Conservation (phyloP, 2,888 invertebrate species). For the Ashinkailepas kermadecensis region DNA sequence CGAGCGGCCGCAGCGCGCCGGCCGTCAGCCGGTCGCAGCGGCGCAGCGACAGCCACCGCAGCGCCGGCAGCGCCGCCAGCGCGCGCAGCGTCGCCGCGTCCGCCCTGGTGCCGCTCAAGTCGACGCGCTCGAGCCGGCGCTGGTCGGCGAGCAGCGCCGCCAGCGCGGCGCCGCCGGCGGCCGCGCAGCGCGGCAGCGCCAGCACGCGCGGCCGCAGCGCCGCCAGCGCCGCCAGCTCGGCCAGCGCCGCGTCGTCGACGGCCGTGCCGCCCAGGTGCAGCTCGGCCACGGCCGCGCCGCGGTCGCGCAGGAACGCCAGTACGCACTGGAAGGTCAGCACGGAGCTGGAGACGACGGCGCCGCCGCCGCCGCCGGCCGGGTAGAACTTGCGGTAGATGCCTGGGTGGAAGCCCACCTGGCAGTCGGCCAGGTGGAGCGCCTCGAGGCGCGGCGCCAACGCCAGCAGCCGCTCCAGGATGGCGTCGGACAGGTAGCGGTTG, state of each 20-base stretch:
- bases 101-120: slow-evolving; percentile 6
- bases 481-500: slow-evolving; percentile 9
- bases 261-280: not conserved
- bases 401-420: slow-evolving; percentile 9
- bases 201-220: not conserved
- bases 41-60: slow-evolving; percentile 8
- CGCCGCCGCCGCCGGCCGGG: not conserved
- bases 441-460: not conserved
- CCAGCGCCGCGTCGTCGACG: slow-evolving; percentile 1
- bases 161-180: not conserved
- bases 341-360: not conserved
- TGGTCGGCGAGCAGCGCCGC: not conserved
- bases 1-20: not conserved
- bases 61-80: not conserved
- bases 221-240: not conserved
- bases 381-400: slow-evolving; percentile 4
- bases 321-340: slow-evolving; percentile 5
- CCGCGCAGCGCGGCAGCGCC: not conserved
- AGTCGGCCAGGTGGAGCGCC: not conserved
- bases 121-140: not conserved
- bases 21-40: slow-evolving; percentile 7
- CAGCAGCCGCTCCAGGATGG: slow-evolving; percentile 10
- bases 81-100: not conserved
- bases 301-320: not conserved
- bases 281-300: not conserved